Base-by-base conservation (phyloP, 2,797 vertebrate genomes). In the Etheostoma nigrum region DNA sequence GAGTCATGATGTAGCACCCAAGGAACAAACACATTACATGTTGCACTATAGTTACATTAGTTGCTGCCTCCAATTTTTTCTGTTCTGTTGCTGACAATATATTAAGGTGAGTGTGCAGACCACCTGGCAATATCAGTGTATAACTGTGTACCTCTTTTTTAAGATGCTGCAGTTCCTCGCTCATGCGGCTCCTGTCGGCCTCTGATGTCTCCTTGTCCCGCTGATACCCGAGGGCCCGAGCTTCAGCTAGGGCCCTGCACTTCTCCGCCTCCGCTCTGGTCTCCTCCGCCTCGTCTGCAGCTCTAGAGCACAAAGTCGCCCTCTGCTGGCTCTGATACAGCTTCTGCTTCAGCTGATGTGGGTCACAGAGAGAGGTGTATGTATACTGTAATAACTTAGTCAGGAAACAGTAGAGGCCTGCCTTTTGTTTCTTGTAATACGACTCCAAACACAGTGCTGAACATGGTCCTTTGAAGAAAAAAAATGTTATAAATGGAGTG, bases 251-350 rank as follows among this genome's bases (percentile, higher is more conserved):
- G 6, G 87, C 91, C 68, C 86, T 61, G 71, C 66, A 81, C 77
- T 81, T 89, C 81, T 95, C 94, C 0, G 94, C 92, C 45, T 95
- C 94, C 0, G 44, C 83, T 30, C 88, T 84, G 15, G 83, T 81
- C 53, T 48, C 78, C 45, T 91, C 89, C 0, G 87, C 92, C 59
- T 94, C 91, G 1, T 90, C 91, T 0, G 85, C 92, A 0, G 88
- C 91, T 1, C 68, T 79, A 1, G 92, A 94, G 78, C 91, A 93
- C 74, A 94, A 23, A 1, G 81, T 65, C 6, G 81, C 93, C 85
- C 94, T 94, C 90, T 95, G 93, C 92, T 95, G 95, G 86, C 88
- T 94, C 53, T 88, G 86, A 2, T 89, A 85, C 27, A 93, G 79
- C 89, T 89, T 95, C 61, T 92, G 94, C 77, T 94, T 95, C 81